Evolutionary conservation across 2,888 invertebrate genomes (phyloP).

Genomic region (Heliconius cydno): DNA sequence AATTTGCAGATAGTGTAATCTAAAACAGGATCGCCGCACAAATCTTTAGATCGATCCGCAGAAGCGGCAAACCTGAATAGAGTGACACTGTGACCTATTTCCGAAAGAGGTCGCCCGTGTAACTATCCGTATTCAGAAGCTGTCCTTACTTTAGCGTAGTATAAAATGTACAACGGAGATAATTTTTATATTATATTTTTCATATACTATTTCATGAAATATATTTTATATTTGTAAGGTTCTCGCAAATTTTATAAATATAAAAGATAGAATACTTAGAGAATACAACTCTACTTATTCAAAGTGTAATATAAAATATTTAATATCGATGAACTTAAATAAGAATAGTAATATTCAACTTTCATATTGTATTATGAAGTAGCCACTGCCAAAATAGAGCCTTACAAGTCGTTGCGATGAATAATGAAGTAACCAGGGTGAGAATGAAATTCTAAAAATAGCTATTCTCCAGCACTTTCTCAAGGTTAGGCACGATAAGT

Average conservation of each 20-base stretch:
- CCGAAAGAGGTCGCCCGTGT: constrained; percentile 62
- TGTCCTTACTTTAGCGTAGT: constrained; percentile 45
- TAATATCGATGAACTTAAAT: not conserved
- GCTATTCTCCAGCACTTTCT: not conserved
- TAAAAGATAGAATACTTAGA: no score
- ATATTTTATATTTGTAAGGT: not conserved
- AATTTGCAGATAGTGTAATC: constrained; percentile 32
- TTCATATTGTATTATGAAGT: constrained; percentile 1
- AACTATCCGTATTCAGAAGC: constrained; percentile 51
- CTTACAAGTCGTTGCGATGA: constrained; percentile 25
- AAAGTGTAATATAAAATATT: not conserved
- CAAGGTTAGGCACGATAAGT: constrained; percentile 13
- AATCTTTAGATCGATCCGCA: constrained; percentile 58
- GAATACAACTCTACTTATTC: no score
- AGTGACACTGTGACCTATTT: constrained; percentile 75
- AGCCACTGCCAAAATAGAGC: constrained; percentile 1
- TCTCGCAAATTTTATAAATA: not conserved
- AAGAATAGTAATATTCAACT: not conserved
- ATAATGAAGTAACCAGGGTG: constrained; percentile 28
- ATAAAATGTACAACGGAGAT: constrained; percentile 41
- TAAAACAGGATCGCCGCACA: constrained; percentile 46
- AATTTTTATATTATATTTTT: constrained; percentile 22
- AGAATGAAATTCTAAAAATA: constrained; percentile 22
- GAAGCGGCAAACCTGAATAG: constrained; percentile 56
- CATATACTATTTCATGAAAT: not conserved